These are phyloP conservation scores for Ctenosaura bakeri DNA, from an alignment of 2,797 vertebrate species.

Conservation along the genomic window DNA sequence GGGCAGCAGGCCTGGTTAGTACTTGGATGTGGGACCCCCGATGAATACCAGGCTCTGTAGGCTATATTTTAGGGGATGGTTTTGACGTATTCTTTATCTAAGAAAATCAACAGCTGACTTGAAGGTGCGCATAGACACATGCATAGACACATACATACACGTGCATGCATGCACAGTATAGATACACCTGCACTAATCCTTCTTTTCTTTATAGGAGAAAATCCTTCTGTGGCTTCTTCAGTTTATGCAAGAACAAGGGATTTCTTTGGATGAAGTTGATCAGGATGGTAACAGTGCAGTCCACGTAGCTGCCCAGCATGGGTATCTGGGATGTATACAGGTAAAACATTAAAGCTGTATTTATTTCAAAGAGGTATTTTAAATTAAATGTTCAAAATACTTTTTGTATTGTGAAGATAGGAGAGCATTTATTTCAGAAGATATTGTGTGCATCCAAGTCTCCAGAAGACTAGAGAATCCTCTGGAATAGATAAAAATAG, in stretches of 20 bases:
- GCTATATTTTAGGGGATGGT: too few species aligned
- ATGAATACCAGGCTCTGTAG: too few species aligned
- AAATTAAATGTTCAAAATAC: conserved; percentile 11
- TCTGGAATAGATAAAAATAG: not conserved
- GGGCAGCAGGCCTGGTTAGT: too few species aligned
- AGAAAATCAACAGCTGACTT: too few species aligned
- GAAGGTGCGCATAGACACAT: too few species aligned
- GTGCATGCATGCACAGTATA: too few species aligned
- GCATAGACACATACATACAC: too few species aligned
- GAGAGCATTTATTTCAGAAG: conserved; percentile 3
- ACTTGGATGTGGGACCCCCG: too few species aligned
- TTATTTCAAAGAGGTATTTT: conserved; percentile 26
- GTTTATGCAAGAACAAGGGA: conserved; percentile 99
- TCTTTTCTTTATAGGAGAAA: conserved; percentile 86
- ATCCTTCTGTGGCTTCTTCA: conserved; percentile 97
- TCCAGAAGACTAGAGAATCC: not conserved
- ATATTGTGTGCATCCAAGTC: not conserved
- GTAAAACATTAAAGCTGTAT: conserved; percentile 71
- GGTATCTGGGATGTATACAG: conserved; percentile 96
- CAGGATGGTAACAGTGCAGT: conserved; percentile 96
- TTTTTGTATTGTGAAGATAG: not conserved
- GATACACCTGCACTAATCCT: not conserved
- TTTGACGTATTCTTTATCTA: too few species aligned
- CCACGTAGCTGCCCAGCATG: conserved; percentile 92
- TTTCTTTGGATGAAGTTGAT: conserved; percentile 95